Percentiles rank a stretch among this genome's conserved stretches.
Conservation (phyloP, 2,113 vertebrate genomes). For the Myxocyprinus asiaticus region DNA sequence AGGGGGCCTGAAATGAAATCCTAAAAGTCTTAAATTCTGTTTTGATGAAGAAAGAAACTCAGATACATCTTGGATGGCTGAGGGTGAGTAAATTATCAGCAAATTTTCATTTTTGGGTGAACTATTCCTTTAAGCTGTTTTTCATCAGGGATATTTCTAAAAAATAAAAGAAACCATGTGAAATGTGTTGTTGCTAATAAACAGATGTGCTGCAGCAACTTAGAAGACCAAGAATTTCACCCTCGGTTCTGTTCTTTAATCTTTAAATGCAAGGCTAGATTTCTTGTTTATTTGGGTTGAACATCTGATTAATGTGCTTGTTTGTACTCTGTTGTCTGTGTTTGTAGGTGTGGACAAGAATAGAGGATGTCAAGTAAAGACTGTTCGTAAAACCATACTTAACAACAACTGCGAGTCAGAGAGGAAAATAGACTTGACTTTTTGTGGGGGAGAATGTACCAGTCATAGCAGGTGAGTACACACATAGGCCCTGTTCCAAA, state of each 20-base stretch:
- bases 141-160: too few relatives aligned
- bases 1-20: too few relatives aligned
- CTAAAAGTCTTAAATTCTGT: too few relatives aligned
- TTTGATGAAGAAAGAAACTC: too few relatives aligned
- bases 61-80: too few relatives aligned
- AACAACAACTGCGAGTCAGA: slow-evolving; percentile 70
- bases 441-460: slow-evolving; percentile 85
- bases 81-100: too few relatives aligned
- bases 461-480: slow-evolving; percentile 83
- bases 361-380: slow-evolving; percentile 66
- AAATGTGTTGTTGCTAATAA: too few relatives aligned
- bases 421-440: slow-evolving; percentile 71
- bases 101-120: too few relatives aligned
- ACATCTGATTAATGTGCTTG: not conserved
- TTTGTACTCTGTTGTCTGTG: not conserved
- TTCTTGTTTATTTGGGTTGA: not conserved
- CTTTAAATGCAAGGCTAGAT: not conserved
- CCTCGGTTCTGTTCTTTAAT: not conserved
- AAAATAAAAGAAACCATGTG: too few relatives aligned
- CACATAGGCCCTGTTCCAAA: not conserved
- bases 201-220: too few relatives aligned
- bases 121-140: too few relatives aligned
- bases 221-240: not conserved
- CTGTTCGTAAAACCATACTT: slow-evolving; percentile 52
- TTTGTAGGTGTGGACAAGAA: slow-evolving; percentile 70